Evolutionary conservation across 2,113 vertebrate genomes (phyloP).

Genomic region (Hypomesus transpacificus): DNA sequence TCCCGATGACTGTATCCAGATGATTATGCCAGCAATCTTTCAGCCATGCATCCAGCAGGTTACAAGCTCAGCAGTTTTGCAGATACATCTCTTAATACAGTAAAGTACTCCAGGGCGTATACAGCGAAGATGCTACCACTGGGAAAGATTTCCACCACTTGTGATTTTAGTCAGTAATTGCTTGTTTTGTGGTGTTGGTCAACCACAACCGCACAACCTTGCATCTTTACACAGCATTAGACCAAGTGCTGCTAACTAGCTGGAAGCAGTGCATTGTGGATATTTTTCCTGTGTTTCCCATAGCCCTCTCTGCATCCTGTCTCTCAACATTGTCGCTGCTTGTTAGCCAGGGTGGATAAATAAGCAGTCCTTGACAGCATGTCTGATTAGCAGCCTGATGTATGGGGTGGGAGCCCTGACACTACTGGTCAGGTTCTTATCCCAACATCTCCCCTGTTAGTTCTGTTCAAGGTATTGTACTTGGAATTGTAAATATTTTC

Average conservation of each 20-base stretch:
- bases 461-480: background rate
- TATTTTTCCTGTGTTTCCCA: constrained; percentile 33
- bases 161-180: background rate
- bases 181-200: background rate
- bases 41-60: background rate
- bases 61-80: background rate
- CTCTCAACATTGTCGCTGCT: constrained; percentile 21
- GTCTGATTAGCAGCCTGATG: constrained; percentile 33
- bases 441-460: background rate
- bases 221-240: constrained; percentile 25
- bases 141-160: too few species aligned
- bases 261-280: constrained; percentile 21
- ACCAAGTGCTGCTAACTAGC: constrained; percentile 24
- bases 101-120: background rate
- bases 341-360: constrained; percentile 33
- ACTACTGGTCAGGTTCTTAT: background rate
- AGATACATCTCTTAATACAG: background rate
- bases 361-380: constrained; percentile 24
- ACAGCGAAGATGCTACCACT: background rate
- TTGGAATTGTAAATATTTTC: background rate
- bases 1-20: background rate
- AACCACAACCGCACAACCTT: constrained; percentile 16
- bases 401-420: background rate
- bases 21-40: background rate
- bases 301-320: constrained; percentile 43